Evolutionary conservation across 2,797 vertebrate species (phyloP).

Genomic region (Chloroceryle inda): DNA sequence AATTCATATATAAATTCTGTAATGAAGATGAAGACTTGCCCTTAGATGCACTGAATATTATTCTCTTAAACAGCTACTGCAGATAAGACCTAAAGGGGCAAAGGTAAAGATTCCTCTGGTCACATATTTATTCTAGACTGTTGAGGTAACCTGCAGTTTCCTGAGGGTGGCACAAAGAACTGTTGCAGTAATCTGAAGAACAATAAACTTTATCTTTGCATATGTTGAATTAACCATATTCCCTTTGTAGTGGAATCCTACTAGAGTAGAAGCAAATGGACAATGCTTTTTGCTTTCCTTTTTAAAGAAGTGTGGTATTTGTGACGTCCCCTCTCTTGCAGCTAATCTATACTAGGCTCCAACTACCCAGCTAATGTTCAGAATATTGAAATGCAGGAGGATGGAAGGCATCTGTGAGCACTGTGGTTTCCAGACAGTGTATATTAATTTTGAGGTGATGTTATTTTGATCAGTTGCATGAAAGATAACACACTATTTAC

Average conservation of each 20-base stretch:
- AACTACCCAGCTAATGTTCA: not conserved
- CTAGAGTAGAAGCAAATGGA: not conserved
- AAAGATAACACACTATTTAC: not conserved
- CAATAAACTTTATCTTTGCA: not conserved
- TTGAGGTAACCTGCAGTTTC: not conserved
- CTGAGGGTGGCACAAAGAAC: not conserved
- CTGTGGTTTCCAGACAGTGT: not conserved
- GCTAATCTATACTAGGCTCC: not conserved
- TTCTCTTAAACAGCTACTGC: not conserved
- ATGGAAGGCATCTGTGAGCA: not conserved
- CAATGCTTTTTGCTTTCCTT: not conserved
- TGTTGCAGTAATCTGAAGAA: not conserved
- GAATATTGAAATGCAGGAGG: not conserved
- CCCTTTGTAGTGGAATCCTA: not conserved
- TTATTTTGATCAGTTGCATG: not conserved
- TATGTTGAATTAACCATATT: not conserved
- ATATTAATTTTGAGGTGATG: not conserved
- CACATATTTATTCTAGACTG: not conserved
- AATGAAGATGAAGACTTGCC: not conserved
- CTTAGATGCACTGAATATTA: not conserved
- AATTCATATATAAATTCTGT: not conserved
- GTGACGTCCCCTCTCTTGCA: not conserved
- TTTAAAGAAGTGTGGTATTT: not conserved
- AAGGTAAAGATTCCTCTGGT: constrained; percentile 2
- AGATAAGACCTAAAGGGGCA: constrained; percentile 3